Base-by-base conservation (phyloP, 23 tunicate genomes). In the Ciona savignyi region DNA sequence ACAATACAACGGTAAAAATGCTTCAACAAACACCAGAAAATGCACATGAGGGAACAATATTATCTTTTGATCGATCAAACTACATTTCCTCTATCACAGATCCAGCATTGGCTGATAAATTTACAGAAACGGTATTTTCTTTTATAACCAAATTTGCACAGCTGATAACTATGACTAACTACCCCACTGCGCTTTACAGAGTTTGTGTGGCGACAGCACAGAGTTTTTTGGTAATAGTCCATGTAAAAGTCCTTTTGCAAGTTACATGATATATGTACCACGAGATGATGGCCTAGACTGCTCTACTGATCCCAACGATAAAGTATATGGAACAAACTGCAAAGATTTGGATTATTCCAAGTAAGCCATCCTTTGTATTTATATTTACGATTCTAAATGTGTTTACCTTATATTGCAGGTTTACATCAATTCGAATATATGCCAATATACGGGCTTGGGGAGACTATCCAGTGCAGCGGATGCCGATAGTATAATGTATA, bases 21-120 rank as follows among this genome's bases (percentile, higher is more conserved):
- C 19, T 30, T 30, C 74, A 70, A 34, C 74, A 70, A 70, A 70
- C 62, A 32, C 74, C 74, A 30, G 74, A 30, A 30, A 25, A 31
- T 56, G 33, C 21, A 32, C 25, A 31, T 2, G 51, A 1, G 20
- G 74, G 74, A 33, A 33, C 33, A 29, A 70, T 70, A 22, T 32
- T 70, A 56, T 2, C 21, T 15, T 70, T 29, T 30, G 74, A 70
- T 70, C 30, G 29, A 2, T 21, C 56, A 25, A 31, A 70, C 25
- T 25, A 1, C 2, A 32, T 70, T 31, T 70, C 56, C 1, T 70
- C 74, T 2, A 15, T 70, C 23, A 1, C 1, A 1, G 74, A 70
- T 32, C 74, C 74, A 28, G 62, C 34, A 30, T 32, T 70, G 19
- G 19, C 28, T 1, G 30, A 2, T 1, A 34, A 70, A 29, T 70